Evolutionary conservation across 2,113 vertebrate species (phyloP).

Genomic region (Macrotus californicus): DNA sequence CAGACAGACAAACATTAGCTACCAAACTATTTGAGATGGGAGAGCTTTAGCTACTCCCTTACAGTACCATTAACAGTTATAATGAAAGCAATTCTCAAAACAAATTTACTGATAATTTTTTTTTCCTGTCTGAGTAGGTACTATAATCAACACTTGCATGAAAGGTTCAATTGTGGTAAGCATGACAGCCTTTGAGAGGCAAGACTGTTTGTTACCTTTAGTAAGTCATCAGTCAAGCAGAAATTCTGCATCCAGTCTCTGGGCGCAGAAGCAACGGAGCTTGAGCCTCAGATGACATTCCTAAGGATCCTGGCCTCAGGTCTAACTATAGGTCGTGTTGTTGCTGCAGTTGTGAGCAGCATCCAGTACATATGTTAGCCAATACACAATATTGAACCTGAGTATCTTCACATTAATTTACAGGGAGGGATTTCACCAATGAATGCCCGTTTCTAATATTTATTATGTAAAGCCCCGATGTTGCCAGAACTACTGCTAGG

Average conservation of each 20-base stretch:
- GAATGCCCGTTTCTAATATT: not conserved
- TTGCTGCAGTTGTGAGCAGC: not conserved
- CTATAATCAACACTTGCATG: not conserved
- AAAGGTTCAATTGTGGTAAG: not conserved
- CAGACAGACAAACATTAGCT: not conserved
- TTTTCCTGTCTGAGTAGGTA: not conserved
- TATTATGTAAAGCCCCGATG: not conserved
- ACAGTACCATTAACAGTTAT: not conserved
- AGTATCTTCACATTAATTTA: not conserved
- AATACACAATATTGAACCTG: not conserved
- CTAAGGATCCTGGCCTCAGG: not conserved
- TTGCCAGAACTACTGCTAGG: not conserved
- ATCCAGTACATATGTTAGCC: not conserved
- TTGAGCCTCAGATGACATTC: not conserved
- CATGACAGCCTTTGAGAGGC: not conserved
- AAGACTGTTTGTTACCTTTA: not conserved
- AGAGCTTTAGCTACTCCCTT: not conserved
- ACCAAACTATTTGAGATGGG: not conserved
- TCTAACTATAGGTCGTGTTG: not conserved
- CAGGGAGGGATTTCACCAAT: not conserved
- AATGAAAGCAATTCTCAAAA: not conserved
- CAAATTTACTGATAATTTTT: not conserved
- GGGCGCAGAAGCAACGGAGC: not conserved
- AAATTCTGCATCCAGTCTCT: not conserved
- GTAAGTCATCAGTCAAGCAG: not conserved